A percentile compares a stretch with the other conserved stretches of the same genome.
These are phyloP conservation scores for Zaprionus taronus DNA, from an alignment of 1,140 invertebrate genomes.

Conservation along the genomic window DNA sequence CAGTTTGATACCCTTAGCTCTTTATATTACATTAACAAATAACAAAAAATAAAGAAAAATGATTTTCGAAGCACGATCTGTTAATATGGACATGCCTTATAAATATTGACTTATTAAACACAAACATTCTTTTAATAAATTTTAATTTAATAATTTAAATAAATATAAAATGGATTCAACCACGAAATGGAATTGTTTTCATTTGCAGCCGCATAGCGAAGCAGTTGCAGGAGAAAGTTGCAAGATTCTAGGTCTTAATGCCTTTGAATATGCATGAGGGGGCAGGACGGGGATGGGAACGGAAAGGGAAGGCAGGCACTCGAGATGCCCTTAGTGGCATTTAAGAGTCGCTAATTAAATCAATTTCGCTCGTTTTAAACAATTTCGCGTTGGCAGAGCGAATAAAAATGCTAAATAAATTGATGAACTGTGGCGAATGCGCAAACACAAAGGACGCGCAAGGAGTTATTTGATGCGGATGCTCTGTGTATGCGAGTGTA, in stretches of 20 bases:
- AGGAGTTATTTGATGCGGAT: conserved; percentile 43
- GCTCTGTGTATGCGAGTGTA: background rate
- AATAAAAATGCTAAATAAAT: conserved; percentile 80
- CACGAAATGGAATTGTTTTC: background rate
- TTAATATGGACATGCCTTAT: no score
- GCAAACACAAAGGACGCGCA: conserved; percentile 43
- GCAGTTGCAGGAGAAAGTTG: background rate
- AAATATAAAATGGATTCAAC: background rate
- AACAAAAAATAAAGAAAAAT: no score
- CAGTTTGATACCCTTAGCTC: no score
- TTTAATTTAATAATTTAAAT: background rate
- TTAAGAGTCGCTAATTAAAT: conserved; percentile 77
- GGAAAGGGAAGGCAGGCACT: background rate
- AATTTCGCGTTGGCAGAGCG: conserved; percentile 46
- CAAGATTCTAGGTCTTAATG: background rate
- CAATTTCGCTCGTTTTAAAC: conserved; percentile 66
- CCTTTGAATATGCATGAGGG: background rate
- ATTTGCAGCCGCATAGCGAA: background rate
- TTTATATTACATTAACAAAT: no score
- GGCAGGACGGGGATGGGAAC: background rate
- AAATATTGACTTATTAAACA: no score
- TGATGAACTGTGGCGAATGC: conserved; percentile 67
- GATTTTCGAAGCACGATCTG: no score
- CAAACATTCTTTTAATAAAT: no score
- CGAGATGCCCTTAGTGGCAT: conserved; percentile 54